Evolutionary conservation across 2,888 invertebrate species (phyloP), one percentile per base, ranked within the genome.

Genomic region (Rhagium mordax): DNA sequence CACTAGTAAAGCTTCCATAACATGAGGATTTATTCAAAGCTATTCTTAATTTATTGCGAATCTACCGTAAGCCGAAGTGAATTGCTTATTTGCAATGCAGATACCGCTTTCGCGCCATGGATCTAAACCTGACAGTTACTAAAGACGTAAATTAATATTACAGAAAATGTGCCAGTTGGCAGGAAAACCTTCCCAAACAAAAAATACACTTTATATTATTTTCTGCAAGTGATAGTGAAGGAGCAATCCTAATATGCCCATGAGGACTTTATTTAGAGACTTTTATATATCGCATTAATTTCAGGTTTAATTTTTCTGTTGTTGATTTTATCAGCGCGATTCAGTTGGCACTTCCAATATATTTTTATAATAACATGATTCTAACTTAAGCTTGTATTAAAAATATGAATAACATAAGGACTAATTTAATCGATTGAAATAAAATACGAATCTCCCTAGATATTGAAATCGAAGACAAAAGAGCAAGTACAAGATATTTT

Each of bases 81-180:
- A 84, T 84, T 83, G 84, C 85, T 83, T 81, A 85, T 85, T 85
- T 85, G 85, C 85, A 85, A 84, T 85, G 83, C 85, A 85, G 84
- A 85, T 85, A 82, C 78, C 78, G 77, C 41, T 78, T 81, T 78
- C 78, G 73, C 80, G 77, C 77, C 76, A 78, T 82, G 83, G 82
- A 83, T 83, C 80, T 79, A 80, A 70, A 77, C 81, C 74, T 82
- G 84, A 85, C 84, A 84, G 82, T 83, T 82, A 85, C 85, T 84
- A 85, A 85, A 81, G 83, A 84, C 82, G 77, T 79, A 82, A 85
- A 85, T 84, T 84, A 84, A 84, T 84, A 83, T 80, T 78, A 71
- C 70, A 75, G 81, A 77, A 81, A 79, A 79, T 76, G 70, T 79
- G 78, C 75, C 76, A 73, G 74, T 72, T 78, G 69, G 67, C 65